Evolutionary conservation across 2,888 invertebrate genomes (phyloP), one percentile per base, ranked within the genome.

Genomic region (Phlogophora meticulosa): DNA sequence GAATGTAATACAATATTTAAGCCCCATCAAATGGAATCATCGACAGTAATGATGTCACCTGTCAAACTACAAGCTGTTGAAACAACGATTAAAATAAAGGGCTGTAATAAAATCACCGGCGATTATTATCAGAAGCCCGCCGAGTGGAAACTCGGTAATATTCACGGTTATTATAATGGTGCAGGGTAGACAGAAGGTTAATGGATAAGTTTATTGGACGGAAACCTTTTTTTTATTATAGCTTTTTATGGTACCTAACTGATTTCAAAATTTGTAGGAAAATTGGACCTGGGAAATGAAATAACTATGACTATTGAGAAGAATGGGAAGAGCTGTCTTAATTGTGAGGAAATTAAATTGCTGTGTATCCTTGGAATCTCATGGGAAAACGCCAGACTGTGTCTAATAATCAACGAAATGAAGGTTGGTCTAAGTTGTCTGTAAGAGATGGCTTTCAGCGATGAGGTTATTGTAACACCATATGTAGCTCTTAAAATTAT

Each of bases 131-230:
- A 63, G 74, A 28, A 67, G 10, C 42, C 51, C 65, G 45, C 38
- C 67, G 53, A 60, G 70, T 81, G 81, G 67, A 70, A 80, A 77
- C 78, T 79, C 76, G 82, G 85, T 83, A 83, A 82, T 81, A 85
- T 76, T 75, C 73, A 82, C 78, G 62, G 55, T 69, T 72, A 67
- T 66, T 53, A 62, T 61, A 20, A 67, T 42, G 24, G 51, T 34
- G 28, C 51, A 62, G 61, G 28, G 38, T 45, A 69, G 20, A 52
- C 61, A 80, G 70, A 61, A 78, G 74, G 61, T 45, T 34, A 22
- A 78, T 32, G 13, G 9, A 2, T 7, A 15, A 20, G 15, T 46
- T 56, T 15, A 24, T n/a, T 22, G 17, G 17, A n/a, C 9, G 15
- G 34, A 40, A 34, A 2, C 15, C 32, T 38, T 28, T 28, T 28